Conservation (phyloP, 1,140 invertebrate genomes). For the Neodiprion virginianus region DNA sequence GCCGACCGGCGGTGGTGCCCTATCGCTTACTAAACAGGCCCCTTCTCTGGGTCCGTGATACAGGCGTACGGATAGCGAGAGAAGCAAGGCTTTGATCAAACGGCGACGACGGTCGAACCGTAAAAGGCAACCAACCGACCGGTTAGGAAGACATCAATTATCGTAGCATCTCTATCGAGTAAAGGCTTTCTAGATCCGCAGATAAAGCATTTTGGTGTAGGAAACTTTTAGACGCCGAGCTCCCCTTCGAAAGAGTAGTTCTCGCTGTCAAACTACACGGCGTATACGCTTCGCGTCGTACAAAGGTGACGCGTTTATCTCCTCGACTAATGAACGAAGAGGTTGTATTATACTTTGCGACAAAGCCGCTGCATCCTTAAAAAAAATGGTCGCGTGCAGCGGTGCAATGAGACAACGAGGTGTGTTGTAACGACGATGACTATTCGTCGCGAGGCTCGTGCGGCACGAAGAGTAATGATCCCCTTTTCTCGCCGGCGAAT, state of each 20-base stretch:
- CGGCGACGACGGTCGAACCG: neutral
- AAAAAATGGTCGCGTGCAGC: too few relatives aligned
- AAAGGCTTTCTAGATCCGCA: constrained; percentile 24
- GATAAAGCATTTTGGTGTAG: constrained; percentile 33
- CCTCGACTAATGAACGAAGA: too few relatives aligned
- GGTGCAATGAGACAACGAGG: too few relatives aligned
- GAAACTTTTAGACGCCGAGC: constrained; percentile 16
- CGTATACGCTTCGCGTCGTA: neutral
- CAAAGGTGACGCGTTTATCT: neutral
- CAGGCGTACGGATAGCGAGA: neutral
- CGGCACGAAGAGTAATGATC: too few relatives aligned
- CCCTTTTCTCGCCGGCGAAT: constrained; percentile 28
- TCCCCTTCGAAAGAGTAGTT: constrained; percentile 30
- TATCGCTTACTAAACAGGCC: constrained; percentile 25
- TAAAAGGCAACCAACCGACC: neutral
- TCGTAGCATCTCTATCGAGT: constrained; percentile 41
- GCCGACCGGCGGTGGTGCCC: neutral
- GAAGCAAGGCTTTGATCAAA: constrained; percentile 3
- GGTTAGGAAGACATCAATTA: constrained; percentile 28
- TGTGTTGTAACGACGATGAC: too few relatives aligned
- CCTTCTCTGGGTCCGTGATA: neutral
- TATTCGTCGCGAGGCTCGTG: too few relatives aligned
- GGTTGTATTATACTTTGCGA: too few relatives aligned
- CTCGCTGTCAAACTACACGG: constrained; percentile 21
- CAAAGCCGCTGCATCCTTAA: too few relatives aligned